phyloP scores from a whole-genome alignment of 2,888 invertebrate genomes.

The Petrolisthes cinctipes region DNA sequence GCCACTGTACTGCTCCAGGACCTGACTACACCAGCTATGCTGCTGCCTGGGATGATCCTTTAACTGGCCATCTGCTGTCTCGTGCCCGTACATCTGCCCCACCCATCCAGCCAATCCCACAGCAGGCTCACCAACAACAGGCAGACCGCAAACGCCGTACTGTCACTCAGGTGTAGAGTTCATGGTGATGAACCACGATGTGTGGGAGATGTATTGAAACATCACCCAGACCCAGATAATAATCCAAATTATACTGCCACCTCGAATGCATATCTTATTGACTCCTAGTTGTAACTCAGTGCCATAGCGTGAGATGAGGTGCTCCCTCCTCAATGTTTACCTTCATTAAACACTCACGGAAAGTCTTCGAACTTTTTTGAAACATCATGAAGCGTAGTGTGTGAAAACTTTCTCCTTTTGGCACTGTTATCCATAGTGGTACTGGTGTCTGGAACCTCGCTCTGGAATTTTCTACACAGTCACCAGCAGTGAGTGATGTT shows the following conservation, averaged over 20 bases:
- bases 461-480: neutral
- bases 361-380: slow-evolving; percentile 3
- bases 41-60: slow-evolving; percentile 60
- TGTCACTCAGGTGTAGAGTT: slow-evolving; percentile 64
- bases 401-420: neutral
- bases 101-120: slow-evolving; percentile 69
- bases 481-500: no score
- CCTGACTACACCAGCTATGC: slow-evolving; percentile 62
- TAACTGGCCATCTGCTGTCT: slow-evolving; percentile 59
- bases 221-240: no score
- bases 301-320: slow-evolving; percentile 16
- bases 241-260: no score
- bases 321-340: slow-evolving; percentile 32
- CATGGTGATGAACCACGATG: neutral
- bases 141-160: slow-evolving; percentile 65
- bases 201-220: no score
- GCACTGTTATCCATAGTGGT: neutral
- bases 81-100: slow-evolving; percentile 51
- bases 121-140: slow-evolving; percentile 40
- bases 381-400: neutral
- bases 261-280: neutral
- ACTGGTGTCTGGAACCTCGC: neutral
- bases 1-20: slow-evolving; percentile 52
- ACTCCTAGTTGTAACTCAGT: neutral
- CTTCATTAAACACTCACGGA: neutral